Percentiles rank a stretch among this genome's conserved stretches.
Conservation (phyloP, 1,140 invertebrate species). For the Holotrichia oblita region DNA sequence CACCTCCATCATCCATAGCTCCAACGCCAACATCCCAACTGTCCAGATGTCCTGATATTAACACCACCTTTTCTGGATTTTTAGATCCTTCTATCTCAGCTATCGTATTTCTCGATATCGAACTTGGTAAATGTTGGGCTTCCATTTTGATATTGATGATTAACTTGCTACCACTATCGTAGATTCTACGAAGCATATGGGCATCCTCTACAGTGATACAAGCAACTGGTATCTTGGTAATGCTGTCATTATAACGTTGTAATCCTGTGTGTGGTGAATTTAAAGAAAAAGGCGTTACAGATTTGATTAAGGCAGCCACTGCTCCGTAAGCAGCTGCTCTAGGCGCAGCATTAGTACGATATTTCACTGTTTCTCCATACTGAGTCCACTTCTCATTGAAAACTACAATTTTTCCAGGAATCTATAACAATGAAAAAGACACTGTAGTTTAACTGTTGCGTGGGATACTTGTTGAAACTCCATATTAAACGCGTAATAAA, state of each 20-base stretch:
- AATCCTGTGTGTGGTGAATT: slow-evolving; percentile 76
- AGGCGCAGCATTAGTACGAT: slow-evolving; percentile 68
- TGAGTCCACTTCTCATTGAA: slow-evolving; percentile 73
- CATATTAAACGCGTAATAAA: too few species aligned
- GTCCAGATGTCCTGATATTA: slow-evolving; percentile 84
- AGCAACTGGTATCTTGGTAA: slow-evolving; percentile 78
- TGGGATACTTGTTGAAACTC: too few species aligned
- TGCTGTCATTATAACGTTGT: slow-evolving; percentile 68
- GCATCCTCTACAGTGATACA: slow-evolving; percentile 86
- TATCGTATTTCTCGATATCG: slow-evolving; percentile 73
- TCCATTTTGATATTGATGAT: slow-evolving; percentile 62
- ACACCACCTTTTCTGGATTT: slow-evolving; percentile 66
- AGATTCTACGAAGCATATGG: slow-evolving; percentile 74
- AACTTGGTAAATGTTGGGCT: slow-evolving; percentile 48
- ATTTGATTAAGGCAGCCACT: slow-evolving; percentile 78
- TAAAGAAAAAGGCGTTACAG: slow-evolving; percentile 79
- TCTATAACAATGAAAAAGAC: slow-evolving; percentile 55
- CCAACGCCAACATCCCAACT: slow-evolving; percentile 92
- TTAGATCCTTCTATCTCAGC: slow-evolving; percentile 73
- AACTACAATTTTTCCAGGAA: slow-evolving; percentile 78
- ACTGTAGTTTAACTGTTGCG: too few species aligned
- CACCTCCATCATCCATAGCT: slow-evolving; percentile 89
- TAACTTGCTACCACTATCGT: slow-evolving; percentile 61
- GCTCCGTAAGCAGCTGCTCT: slow-evolving; percentile 76
- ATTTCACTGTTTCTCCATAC: slow-evolving; percentile 70